Evolutionary conservation across 2,888 invertebrate species (phyloP), one percentile per base, ranked within the genome.

Genomic region (Blastobasis lacticolella): DNA sequence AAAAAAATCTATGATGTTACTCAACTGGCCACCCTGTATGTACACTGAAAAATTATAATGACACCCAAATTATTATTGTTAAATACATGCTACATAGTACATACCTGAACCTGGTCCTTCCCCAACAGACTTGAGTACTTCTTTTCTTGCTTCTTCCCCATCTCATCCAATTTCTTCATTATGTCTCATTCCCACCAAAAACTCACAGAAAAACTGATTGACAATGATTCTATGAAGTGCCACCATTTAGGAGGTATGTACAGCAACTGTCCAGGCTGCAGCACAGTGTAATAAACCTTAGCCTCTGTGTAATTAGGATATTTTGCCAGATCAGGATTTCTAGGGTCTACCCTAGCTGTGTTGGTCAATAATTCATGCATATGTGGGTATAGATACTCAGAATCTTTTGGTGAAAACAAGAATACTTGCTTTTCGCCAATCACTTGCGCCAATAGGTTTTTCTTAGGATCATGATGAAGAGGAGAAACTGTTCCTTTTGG

Each of bases 231-330:
- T 5, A 99, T 95, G 86, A 95, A 97, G 87, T 99, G 99, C 98
- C 99, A 99, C 94, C 97, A 97, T 73, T 94, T 94, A 4, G 95
- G 94, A 9, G 99, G 99, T 62, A 99, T 97, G 72, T 94, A 99
- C 50, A 99, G 79, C 89, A 97, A 94, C 67, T 98, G 96, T 0
- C 98, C 98, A 0, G 94, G 91, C 61, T 91, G 89, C 38, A 99
- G 81, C 6, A 93, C 80, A 72, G 95, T 92, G 73, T 93, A 92
- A 60, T 88, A 90, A 62, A 92, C 90, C 61, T 86, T 90, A 0
- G 92, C 92, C 52, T 90, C 80, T 45, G 70, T 72, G 60, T 94
- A 94, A 46, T 92, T 79, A 0, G 98, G 97, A 89, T 91, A 96
- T 57, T 90, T 85, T 2, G 87, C 81, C 9, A 91, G 87, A 83